Percentiles rank a stretch among this genome's conserved stretches.
phyloP scores from a whole-genome alignment of 2,888 invertebrate species.

The Liopterus haemorrhoidalis region DNA sequence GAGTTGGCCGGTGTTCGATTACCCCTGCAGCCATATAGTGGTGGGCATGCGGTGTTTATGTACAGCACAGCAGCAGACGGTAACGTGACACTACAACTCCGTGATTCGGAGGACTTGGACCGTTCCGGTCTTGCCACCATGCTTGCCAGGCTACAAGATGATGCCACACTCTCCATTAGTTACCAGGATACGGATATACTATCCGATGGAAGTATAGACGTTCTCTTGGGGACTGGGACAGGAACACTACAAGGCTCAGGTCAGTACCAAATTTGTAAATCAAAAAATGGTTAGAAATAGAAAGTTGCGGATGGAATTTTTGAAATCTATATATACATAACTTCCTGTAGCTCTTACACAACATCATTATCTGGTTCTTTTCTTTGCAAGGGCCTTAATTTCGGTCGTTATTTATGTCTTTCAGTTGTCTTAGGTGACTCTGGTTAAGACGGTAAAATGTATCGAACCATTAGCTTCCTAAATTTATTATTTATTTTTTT shows the following conservation, averaged over 20 bases:
- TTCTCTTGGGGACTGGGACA: slow-evolving; percentile 54
- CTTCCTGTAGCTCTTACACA: no score
- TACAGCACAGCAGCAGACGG: slow-evolving; percentile 63
- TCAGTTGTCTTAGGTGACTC: no score
- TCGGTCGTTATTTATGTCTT: no score
- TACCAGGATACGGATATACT: slow-evolving; percentile 71
- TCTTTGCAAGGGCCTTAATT: no score
- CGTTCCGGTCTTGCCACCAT: slow-evolving; percentile 46
- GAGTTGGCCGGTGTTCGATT: slow-evolving; percentile 47
- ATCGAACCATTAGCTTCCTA: no score
- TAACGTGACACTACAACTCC: slow-evolving; percentile 57
- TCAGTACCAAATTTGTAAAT: slow-evolving; percentile 29
- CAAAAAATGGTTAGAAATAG: no score
- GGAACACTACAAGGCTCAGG: slow-evolving; percentile 38
- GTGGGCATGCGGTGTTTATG: slow-evolving; percentile 61
- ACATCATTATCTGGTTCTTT: no score
- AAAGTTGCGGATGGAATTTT: no score
- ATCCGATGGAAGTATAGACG: slow-evolving; percentile 52
- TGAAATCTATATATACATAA: no score
- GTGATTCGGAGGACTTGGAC: slow-evolving; percentile 53
- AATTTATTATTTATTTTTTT: no score
- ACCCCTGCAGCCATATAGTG: slow-evolving; percentile 52
- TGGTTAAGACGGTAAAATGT: no score
- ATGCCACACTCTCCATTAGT: slow-evolving; percentile 63
- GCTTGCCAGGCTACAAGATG: slow-evolving; percentile 52